These are phyloP conservation scores for Agelas oroides DNA, from an alignment of 37 sponge, comb jelly and placozoan genomes.

Conservation along the genomic window DNA sequence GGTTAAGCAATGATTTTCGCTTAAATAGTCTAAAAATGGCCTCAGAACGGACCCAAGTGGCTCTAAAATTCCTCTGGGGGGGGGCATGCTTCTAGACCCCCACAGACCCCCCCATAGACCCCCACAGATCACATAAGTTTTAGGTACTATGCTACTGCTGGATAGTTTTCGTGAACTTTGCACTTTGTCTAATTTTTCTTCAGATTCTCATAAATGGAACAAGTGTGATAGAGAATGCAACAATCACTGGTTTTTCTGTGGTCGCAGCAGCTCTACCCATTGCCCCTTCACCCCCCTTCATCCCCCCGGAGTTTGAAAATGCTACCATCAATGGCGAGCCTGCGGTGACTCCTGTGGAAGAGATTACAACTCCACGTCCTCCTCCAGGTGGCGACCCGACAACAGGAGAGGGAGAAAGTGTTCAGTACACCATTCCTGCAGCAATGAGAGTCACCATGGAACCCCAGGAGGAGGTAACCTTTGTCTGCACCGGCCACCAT, in stretches of 20 bases:
- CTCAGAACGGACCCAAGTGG: too few relatives aligned
- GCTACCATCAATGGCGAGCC: conserved; percentile 7
- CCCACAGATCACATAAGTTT: too few relatives aligned
- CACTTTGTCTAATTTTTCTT: too few relatives aligned
- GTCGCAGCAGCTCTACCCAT: conserved; percentile 55
- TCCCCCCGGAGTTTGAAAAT: conserved; percentile 70
- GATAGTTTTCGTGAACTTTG: too few relatives aligned
- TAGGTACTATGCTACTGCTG: too few relatives aligned
- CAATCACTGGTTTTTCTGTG: conserved; percentile 44
- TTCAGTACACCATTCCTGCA: conserved; percentile 35
- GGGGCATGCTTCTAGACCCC: too few relatives aligned
- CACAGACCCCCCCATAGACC: too few relatives aligned
- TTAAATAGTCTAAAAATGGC: too few relatives aligned
- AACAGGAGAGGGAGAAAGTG: neutral
- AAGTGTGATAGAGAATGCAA: conserved; percentile 59
- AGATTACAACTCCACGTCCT: conserved; percentile 6
- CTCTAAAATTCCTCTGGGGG: too few relatives aligned
- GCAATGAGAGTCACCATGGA: conserved; percentile 33
- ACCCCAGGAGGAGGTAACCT: conserved; percentile 37
- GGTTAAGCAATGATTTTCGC: too few relatives aligned
- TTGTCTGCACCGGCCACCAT: too few relatives aligned
- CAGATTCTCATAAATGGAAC: conserved; percentile 62
- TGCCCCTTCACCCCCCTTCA: conserved; percentile 61
- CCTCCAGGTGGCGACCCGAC: neutral
- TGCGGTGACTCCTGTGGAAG: conserved; percentile 23